These are phyloP conservation scores for Leptonema lineaticorne DNA, from an alignment of 1,140 invertebrate genomes.

Conservation along the genomic window DNA sequence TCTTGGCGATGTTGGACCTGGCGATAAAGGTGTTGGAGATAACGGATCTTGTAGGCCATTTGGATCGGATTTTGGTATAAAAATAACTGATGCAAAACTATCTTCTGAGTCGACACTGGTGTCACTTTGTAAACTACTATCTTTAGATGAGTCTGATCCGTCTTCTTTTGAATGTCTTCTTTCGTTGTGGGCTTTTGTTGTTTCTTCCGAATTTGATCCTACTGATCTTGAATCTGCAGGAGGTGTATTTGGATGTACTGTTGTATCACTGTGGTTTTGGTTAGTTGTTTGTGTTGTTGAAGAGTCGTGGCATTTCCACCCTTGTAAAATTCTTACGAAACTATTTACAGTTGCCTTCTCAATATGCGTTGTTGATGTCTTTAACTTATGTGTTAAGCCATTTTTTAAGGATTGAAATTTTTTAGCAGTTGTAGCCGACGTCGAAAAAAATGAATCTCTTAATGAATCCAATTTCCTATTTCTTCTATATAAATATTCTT, in stretches of 20 bases:
- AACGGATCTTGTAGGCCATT: conserved; percentile 57
- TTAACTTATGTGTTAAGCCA: conserved; percentile 77
- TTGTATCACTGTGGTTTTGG: conserved; percentile 30
- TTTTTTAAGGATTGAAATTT: conserved; percentile 82
- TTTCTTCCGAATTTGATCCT: conserved; percentile 41
- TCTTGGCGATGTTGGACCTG: conserved; percentile 63
- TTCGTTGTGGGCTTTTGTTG: conserved; percentile 49
- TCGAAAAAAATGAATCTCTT: conserved; percentile 71
- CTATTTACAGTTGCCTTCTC: conserved; percentile 76
- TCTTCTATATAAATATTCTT: conserved; percentile 77
- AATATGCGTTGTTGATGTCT: conserved; percentile 76
- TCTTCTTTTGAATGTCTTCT: conserved; percentile 75
- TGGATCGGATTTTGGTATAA: conserved; percentile 67
- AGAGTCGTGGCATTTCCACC: conserved; percentile 65
- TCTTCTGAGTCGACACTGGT: conserved; percentile 92
- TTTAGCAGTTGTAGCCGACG: conserved; percentile 70
- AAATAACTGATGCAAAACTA: conserved; percentile 88
- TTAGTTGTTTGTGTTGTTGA: conserved; percentile 16
- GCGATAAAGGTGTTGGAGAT: conserved; percentile 59
- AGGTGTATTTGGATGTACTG: conserved; percentile 38
- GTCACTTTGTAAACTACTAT: conserved; percentile 88
- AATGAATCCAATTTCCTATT: conserved; percentile 69
- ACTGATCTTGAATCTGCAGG: conserved; percentile 38
- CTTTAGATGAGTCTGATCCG: conserved; percentile 87
- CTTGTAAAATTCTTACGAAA: conserved; percentile 74